Conservation (phyloP, 2,888 invertebrate genomes). For the Stenchaetothrips biformis region DNA sequence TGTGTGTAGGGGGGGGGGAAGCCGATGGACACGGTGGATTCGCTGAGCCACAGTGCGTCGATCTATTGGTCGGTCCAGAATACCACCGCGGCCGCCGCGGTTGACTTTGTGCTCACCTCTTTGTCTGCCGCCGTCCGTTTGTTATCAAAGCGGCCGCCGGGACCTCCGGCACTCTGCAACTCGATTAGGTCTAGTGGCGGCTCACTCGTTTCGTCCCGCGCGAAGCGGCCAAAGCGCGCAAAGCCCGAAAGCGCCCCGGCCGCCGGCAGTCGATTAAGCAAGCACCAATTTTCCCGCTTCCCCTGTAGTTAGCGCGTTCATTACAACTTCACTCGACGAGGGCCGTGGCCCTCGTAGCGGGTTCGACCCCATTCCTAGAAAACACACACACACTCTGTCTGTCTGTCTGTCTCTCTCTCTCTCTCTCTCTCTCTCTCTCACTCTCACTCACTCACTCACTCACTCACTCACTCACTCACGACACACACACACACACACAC, state of each 20-base stretch:
- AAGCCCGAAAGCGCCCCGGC: neutral
- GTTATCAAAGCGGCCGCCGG: too few species aligned
- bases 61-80: neutral
- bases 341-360: neutral
- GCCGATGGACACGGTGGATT: too few species aligned
- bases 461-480: too few species aligned
- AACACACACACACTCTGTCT: neutral
- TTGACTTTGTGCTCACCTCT: too few species aligned
- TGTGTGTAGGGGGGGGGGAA: neutral
- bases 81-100: neutral
- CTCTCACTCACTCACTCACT: neutral
- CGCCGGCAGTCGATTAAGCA: conserved; percentile 24
- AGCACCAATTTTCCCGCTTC: neutral
- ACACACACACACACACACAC: too few species aligned
- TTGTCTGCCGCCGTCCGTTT: too few species aligned
- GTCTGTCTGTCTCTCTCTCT: neutral
- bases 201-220: too few species aligned
- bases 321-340: neutral
- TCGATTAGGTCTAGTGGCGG: too few species aligned
- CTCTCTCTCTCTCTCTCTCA: neutral
- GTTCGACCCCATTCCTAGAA: neutral
- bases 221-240: too few species aligned
- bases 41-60: too few species aligned
- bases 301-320: conserved; percentile 7
- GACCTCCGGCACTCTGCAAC: too few species aligned